These are phyloP conservation scores for Syrmaticus mikado DNA, from an alignment of 2,113 vertebrate genomes.

Conservation along the genomic window DNA sequence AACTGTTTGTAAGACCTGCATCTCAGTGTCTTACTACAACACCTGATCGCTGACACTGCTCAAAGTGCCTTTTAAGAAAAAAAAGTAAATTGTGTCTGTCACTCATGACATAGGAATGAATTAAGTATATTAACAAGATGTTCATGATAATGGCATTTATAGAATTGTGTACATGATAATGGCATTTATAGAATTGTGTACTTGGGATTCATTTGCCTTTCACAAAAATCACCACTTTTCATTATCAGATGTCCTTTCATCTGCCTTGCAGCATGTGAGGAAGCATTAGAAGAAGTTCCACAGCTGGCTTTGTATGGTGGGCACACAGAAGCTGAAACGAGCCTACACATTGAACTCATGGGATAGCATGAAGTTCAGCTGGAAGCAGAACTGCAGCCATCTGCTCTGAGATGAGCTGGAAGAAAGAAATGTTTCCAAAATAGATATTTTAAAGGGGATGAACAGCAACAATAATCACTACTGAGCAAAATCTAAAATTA, in stretches of 20 bases:
- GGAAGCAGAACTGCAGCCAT: not conserved
- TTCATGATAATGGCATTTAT: not conserved
- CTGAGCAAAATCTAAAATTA: not conserved
- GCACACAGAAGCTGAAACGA: not conserved
- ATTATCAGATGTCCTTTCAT: not conserved
- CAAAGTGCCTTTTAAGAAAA: not conserved
- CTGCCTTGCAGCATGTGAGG: not conserved
- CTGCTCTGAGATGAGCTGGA: not conserved
- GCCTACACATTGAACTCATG: fast-evolving
- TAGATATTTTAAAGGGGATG: not conserved
- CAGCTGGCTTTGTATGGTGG: not conserved
- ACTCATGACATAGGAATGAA: fast-evolving
- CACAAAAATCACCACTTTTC: not conserved
- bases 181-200: not conserved
- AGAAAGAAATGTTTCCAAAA: not conserved
- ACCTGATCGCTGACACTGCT: fast-evolving
- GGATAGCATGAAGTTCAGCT: not conserved
- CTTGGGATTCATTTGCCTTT: not conserved
- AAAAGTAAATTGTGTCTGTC: not conserved
- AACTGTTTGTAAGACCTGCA: not conserved
- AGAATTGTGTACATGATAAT: fast-evolving
- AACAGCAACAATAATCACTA: not conserved
- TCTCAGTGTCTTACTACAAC: not conserved
- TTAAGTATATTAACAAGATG: not conserved
- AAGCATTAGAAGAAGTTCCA: not conserved